These are phyloP conservation scores for Hypomecis atomaria DNA, from an alignment of 2,888 invertebrate species.

Conservation along the genomic window DNA sequence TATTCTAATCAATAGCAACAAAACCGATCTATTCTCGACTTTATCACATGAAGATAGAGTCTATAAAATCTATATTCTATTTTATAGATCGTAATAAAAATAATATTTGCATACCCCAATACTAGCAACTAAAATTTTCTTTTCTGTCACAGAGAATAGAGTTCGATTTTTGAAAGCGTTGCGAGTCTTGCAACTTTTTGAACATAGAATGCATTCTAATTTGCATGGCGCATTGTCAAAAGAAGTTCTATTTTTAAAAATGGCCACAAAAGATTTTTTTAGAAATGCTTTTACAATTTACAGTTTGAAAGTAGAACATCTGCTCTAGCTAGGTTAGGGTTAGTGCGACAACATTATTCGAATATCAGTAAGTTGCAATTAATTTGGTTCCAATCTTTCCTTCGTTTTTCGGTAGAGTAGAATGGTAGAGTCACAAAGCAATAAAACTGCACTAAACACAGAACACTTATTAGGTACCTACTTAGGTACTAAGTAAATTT, in stretches of 20 bases:
- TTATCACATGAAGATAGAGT: constrained; percentile 44
- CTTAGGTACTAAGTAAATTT: too few relatives aligned
- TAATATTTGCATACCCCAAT: constrained; percentile 50
- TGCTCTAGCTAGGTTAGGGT: constrained; percentile 59
- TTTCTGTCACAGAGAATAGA: constrained; percentile 49
- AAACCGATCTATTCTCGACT: constrained; percentile 44
- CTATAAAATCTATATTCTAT: constrained; percentile 43
- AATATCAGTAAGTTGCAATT: constrained; percentile 4
- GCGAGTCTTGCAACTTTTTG: constrained; percentile 48
- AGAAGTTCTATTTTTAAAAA: constrained; percentile 78
- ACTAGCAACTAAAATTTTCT: constrained; percentile 55
- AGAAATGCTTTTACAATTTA: constrained; percentile 73
- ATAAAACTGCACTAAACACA: too few relatives aligned
- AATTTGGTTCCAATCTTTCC: too few relatives aligned
- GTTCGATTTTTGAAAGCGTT: constrained; percentile 45
- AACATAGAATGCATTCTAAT: constrained; percentile 64
- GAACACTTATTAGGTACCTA: too few relatives aligned
- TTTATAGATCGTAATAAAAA: constrained; percentile 53
- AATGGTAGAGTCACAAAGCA: too few relatives aligned
- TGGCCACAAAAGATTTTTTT: constrained; percentile 83
- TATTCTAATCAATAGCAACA: constrained; percentile 45
- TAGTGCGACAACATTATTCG: constrained; percentile 26
- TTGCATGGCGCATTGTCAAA: constrained; percentile 82
- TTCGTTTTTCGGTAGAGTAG: too few relatives aligned
- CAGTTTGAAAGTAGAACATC: constrained; percentile 78